Evolutionary conservation across 1,140 invertebrate species (phyloP), one percentile per base, ranked within the genome.

Genomic region (Drosophila seguyi): DNA sequence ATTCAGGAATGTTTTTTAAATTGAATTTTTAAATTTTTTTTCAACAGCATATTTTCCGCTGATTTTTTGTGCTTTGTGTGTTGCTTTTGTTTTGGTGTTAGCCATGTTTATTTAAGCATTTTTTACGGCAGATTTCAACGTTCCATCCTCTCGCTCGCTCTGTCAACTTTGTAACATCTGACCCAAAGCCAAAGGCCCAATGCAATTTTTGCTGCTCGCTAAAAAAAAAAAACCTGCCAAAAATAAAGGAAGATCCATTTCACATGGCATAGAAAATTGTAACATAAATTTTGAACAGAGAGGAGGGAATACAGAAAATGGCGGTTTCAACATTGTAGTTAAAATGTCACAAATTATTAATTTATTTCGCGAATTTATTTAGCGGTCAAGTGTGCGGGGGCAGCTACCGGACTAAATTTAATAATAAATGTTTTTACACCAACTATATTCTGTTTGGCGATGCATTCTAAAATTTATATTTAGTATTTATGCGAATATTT

Each of bases 21-120:
- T 87, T 86, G 79, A 86, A 86, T 86, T 86, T 86, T 86, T 68
- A 86, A 86, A 86, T 71, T 72, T 72, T 71, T 27, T 72, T 79
- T 57, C 44, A 36, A 45, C 72, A 55, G 63, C 65, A 59, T 59
- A 68, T 59, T 80, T 58, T 60, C 20, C 34, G 42, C 27, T 6
- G 27, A 74, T 48, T 36, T 45, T 39, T 63, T 25, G 6, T 27
- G 3, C 3, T 10, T 16, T 47, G 14, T 47, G 14, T 10, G 10
- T n/a, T 8, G 29, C n/a, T 25, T 44, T 44, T 72, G 42, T 65
- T 68, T 42, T 48, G 55, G 47, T 16, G 57, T 66, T 63, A 61
- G 77, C 63, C 56, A 44, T 63, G 45, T 72, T 80, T 68, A 47
- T 63, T 67, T 58, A 72, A 57, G 22, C 53, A 16, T 58, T 79